Percentiles rank a stretch among this genome's conserved stretches.
These are phyloP conservation scores for Sabatieria punctata DNA, from an alignment of 2,888 invertebrate genomes.

Conservation along the genomic window DNA sequence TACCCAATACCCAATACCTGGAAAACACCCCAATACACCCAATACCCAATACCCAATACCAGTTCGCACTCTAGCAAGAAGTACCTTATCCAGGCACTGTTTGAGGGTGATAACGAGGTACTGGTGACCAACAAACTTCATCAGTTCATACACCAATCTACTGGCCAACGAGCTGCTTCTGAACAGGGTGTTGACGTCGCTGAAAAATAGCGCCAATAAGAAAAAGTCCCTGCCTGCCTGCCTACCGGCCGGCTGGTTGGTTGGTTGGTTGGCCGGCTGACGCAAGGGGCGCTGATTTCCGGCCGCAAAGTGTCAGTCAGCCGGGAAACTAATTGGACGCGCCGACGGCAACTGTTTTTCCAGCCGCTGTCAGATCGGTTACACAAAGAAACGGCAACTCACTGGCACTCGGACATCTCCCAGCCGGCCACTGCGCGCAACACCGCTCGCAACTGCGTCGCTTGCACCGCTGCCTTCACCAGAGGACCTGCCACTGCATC, in stretches of 20 bases:
- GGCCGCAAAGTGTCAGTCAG: too few relatives aligned
- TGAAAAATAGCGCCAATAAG: constrained; percentile 6
- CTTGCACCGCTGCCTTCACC: constrained; percentile 23
- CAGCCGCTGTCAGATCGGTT: too few relatives aligned
- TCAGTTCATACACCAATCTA: constrained; percentile 26
- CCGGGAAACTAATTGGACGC: too few relatives aligned
- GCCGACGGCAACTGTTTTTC: too few relatives aligned
- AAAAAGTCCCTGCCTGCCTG: too few relatives aligned
- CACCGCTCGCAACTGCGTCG: constrained; percentile 19
- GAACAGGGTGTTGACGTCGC: constrained; percentile 28
- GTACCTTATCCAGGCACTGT: constrained; percentile 24
- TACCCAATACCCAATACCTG: too few relatives aligned
- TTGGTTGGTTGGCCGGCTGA: too few relatives aligned
- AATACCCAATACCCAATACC: too few relatives aligned
- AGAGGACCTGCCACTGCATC: constrained; percentile 21
- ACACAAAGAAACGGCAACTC: too few relatives aligned
- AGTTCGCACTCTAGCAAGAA: neutral
- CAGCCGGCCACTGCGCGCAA: constrained; percentile 20
- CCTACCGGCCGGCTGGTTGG: too few relatives aligned
- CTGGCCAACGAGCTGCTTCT: constrained; percentile 24
- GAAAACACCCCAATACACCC: too few relatives aligned
- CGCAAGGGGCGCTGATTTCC: too few relatives aligned
- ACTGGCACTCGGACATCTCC: constrained; percentile 24
- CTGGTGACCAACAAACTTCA: constrained; percentile 24
- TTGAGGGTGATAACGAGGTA: constrained; percentile 24